Percentiles rank a stretch among this genome's conserved stretches.
phyloP scores from a whole-genome alignment of 1,140 invertebrate genomes.

The Penaeus vannamei region DNA sequence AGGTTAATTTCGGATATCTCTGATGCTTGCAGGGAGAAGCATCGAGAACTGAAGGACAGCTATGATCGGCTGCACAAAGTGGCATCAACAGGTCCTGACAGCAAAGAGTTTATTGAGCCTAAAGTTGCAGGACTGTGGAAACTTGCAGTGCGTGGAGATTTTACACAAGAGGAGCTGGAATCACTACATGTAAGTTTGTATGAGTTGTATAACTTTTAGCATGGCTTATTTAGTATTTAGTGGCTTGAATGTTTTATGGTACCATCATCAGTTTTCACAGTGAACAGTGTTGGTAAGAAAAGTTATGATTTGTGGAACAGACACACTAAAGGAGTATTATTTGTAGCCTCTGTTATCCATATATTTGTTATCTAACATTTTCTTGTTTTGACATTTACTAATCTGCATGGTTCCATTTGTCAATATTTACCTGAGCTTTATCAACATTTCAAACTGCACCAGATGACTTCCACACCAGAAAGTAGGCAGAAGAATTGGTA shows the following conservation, averaged over 20 bases:
- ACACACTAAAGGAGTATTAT: too few species aligned
- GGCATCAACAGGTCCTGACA: conserved; percentile 81
- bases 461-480: too few species aligned
- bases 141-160: conserved; percentile 84
- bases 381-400: too few species aligned
- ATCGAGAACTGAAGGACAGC: conserved; percentile 83
- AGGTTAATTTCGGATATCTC: neutral
- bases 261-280: neutral
- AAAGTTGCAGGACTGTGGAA: conserved; percentile 91
- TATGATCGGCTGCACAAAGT: conserved; percentile 85
- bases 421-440: too few species aligned
- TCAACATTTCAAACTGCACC: too few species aligned
- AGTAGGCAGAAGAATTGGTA: too few species aligned
- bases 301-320: too few species aligned
- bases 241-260: neutral
- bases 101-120: conserved; percentile 89
- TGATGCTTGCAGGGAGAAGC: conserved; percentile 77
- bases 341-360: too few species aligned
- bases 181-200: conserved; percentile 81
- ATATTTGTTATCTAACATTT: too few species aligned
- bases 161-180: conserved; percentile 84
- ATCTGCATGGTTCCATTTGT: too few species aligned
- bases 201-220: neutral
- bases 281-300: too few species aligned
- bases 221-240: too few species aligned